Base-by-base conservation (phyloP, 2,888 invertebrate species). In the Sphaeridia pumilis region DNA sequence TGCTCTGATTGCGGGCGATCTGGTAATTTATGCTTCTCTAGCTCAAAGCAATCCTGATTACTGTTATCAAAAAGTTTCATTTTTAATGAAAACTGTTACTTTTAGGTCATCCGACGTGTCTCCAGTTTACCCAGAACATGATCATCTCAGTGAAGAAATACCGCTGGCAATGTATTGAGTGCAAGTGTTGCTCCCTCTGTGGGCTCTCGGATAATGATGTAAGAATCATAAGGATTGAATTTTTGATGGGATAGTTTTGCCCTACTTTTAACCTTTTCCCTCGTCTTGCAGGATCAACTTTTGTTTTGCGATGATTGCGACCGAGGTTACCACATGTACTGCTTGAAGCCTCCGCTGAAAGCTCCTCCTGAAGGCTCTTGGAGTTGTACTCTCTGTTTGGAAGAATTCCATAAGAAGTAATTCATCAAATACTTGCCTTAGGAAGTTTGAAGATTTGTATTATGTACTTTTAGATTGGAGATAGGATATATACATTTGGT, bases 141-240 rank as follows among this genome's bases (percentile, higher is more conserved):
- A 90, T 92, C 66, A 84, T 93, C 69, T 93, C 95, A 14, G 95
- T 98, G 63, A 88, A 90, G 75, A 93, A 94, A 73, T 98, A 98
- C 76, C 85, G 94, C 68, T 99, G 98, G 98, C 98, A 99, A 75
- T 98, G 98, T 74, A 97, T 99, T 74, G 98, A 99, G 75, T 99
- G 98, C 79, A 98, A 98, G 77, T 94, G 94, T 70, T 98, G 98
- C 76, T 94, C 95, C 24, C 82, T 97, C 62, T 98, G 98, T 74
- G 98, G 98, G 50, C 97, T 87, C 65, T 95, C 95, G 57, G 98
- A 98, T 72, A 97, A 98, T 72, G 98, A 98, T 73, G 92, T 92
- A 75, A 85, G 87, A n/a, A n/a, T n/a, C n/a, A n/a, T n/a, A n/a
- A n/a, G n/a, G n/a, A n/a, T n/a, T n/a, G n/a, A 48, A 21, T 31